phyloP scores from a whole-genome alignment of 2,888 invertebrate species.

The Acrobasis repandana region DNA sequence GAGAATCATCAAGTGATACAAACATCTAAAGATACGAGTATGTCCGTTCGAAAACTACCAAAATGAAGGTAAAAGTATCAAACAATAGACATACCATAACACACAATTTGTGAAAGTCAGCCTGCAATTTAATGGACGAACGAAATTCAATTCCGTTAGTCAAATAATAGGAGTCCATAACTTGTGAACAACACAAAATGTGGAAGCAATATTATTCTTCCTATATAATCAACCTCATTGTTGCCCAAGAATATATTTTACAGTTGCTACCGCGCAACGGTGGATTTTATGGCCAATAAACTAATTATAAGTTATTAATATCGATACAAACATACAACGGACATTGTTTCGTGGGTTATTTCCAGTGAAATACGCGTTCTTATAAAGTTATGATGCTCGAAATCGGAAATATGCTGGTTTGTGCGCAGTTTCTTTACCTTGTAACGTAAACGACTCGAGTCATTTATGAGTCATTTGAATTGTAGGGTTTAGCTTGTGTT shows the following conservation, averaged over 20 bases:
- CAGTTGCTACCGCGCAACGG: conserved; percentile 18
- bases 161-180: conserved; percentile 15
- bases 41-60: background rate
- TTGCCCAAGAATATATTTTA: conserved; percentile 25
- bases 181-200: conserved; percentile 14
- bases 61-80: background rate
- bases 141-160: conserved; percentile 10
- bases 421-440: background rate
- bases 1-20: too few relatives aligned
- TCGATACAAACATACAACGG: conserved; percentile 22
- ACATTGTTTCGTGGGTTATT: conserved; percentile 20
- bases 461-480: too few relatives aligned
- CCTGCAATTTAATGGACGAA: conserved; percentile 1
- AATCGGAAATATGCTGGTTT: background rate
- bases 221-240: conserved; percentile 22
- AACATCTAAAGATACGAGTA: too few relatives aligned
- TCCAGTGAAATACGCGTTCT: conserved; percentile 8
- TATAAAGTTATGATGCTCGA: conserved; percentile 21
- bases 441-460: too few relatives aligned
- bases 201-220: conserved; percentile 19
- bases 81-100: background rate
- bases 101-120: conserved; percentile 5
- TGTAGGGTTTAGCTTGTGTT: too few relatives aligned
- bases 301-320: conserved; percentile 26
- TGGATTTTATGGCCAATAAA: conserved; percentile 24